Conservation (phyloP, 2,113 vertebrate genomes). For the Eonycteris spelaea region DNA sequence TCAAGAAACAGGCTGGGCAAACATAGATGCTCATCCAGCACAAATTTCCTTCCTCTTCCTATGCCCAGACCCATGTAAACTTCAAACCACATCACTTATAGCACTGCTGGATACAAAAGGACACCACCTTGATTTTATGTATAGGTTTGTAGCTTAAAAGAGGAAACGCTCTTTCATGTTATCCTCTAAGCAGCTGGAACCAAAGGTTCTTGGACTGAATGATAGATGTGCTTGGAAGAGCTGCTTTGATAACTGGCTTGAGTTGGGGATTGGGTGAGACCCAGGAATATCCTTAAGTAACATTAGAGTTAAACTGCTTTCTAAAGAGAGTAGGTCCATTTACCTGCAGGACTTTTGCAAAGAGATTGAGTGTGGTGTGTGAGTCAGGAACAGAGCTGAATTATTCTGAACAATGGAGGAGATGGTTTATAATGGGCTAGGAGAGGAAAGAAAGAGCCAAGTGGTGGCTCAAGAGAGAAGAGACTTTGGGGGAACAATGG, state of each 20-base stretch:
- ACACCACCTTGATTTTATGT: neutral
- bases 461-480: neutral
- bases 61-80: neutral
- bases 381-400: neutral
- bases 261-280: constrained; percentile 33
- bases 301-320: constrained; percentile 35
- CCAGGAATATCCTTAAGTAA: constrained; percentile 49
- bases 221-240: constrained; percentile 33
- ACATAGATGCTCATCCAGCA: neutral
- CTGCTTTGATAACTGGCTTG: constrained; percentile 39
- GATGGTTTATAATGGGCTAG: neutral
- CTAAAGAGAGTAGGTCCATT: neutral
- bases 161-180: constrained; percentile 28
- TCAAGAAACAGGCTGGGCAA: neutral
- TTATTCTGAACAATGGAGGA: neutral
- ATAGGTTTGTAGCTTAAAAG: neutral
- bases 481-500: neutral
- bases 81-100: neutral
- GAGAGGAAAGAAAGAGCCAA: neutral
- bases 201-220: constrained; percentile 46
- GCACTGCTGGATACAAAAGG: neutral
- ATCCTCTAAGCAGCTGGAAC: constrained; percentile 13
- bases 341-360: neutral
- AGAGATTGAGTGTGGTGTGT: neutral
- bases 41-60: neutral